Evolutionary conservation across 2,888 invertebrate species (phyloP), one percentile per base, ranked within the genome.

Genomic region (Parnassius apollo): DNA sequence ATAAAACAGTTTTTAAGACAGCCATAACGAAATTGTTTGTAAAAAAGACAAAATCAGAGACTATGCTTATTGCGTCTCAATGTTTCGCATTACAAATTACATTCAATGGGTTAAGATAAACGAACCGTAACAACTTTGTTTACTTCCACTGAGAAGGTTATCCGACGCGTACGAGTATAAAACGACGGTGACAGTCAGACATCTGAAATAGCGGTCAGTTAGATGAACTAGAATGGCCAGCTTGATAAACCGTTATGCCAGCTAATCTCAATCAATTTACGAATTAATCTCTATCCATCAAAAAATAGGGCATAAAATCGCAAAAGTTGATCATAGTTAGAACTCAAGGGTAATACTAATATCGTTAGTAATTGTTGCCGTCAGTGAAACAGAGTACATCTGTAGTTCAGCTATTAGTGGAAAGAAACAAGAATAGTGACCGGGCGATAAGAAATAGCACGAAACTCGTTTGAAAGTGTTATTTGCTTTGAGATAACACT

Each of bases 191-290:
- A 42, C 48, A 46, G 53, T 53, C 57, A 59, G 65, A 66, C 62
- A 73, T 70, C 75, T 76, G 74, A 76, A 75, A 74, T 87, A 89
- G 81, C 89, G 88, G 88, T 86, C 82, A 78, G 75, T 73, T 65
- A 77, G 80, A 77, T 81, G 83, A 86, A 86, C 88, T 83, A 84
- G 89, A 86, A 85, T 83, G 78, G 83, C 84, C 83, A 84, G 82
- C 82, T 79, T 72, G 71, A 77, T 77, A 75, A 68, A 82, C 90
- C 88, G 90, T 89, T 90, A 88, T 73, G 74, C 69, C 78, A 78
- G 81, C 81, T 80, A 77, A 77, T 77, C 78, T 75, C 80, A 88
- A 88, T 86, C 88, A 88, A 85, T 82, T 66, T 60, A 71, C 69
- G 66, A 72, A 71, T 73, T 76, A 73, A 74, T 72, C 73, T 70